Evolutionary conservation across 1,140 invertebrate genomes (phyloP), one percentile per base, ranked within the genome.

Genomic region (Drosophila serrata): DNA sequence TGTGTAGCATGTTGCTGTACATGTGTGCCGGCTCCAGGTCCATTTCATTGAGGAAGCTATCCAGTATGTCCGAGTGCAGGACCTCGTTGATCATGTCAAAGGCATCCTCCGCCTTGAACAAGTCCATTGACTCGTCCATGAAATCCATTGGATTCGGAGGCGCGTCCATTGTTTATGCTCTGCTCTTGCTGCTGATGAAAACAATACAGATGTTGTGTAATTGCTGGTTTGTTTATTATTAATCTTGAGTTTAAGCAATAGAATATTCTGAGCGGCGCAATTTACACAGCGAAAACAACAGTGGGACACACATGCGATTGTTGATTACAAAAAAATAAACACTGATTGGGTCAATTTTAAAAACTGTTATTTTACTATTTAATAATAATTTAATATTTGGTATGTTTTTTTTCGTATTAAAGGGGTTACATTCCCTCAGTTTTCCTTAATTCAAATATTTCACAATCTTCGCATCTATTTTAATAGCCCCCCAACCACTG

Each of bases 1-100:
- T 64, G 8, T 75, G 62, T 6, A 91, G 49, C 17, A 79, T 65
- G 29, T 81, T 78, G 42, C 75, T 59, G 29, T 64, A 60, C 27
- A 88, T 62, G 29, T 82, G 61, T 3, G 68, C 56, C 35, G 67
- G 69, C 64, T 91, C 81, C 29, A 90, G 45, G 35, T 86, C 79
- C 75, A 92, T 85, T 15, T 90, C 88, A 53, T 76, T 79, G 4
- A 92, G 67, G 31, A 92, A 82, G 22, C 72, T 91, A 39, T 91
- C 82, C 13, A 92, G 27, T 82, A 92, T 90, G 39, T 92, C 91
- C 6, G 79, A 68, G 19, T 88, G 77, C 40, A 92, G 68, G 62
- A 91, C 91, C 31, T 92, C 91, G 19, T 91, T 91, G 7, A 92
- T 86, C 11, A 92, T 76, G 7, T 88, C 88, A 2, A 92, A 62